Conservation (phyloP, 2,113 vertebrate genomes). For the Etheostoma cragini region DNA sequence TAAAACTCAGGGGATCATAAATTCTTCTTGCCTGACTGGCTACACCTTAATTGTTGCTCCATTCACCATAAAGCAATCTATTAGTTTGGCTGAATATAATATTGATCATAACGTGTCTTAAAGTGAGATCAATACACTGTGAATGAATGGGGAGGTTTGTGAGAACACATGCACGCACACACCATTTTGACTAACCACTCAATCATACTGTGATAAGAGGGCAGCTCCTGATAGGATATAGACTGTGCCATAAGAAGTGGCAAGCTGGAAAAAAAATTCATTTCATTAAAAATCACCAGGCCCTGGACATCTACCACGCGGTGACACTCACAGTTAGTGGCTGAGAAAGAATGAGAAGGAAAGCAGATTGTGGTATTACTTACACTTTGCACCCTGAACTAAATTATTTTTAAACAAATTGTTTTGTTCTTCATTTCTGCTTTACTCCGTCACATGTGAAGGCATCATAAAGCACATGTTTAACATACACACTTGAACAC, state of each 20-base stretch:
- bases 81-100: constrained; percentile 89
- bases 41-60: constrained; percentile 18
- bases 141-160: constrained; percentile 76
- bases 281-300: background rate
- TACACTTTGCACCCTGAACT: background rate
- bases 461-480: background rate
- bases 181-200: constrained; percentile 88
- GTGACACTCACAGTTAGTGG: background rate
- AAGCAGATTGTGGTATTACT: background rate
- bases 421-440: background rate
- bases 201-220: constrained; percentile 76
- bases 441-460: background rate
- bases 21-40: constrained; percentile 22
- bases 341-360: background rate
- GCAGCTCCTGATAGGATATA: constrained; percentile 63
- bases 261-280: background rate
- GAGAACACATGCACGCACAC: constrained; percentile 77
- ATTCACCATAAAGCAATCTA: constrained; percentile 87
- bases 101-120: constrained; percentile 88
- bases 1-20: constrained; percentile 47
- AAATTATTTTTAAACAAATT: constrained; percentile 7
- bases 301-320: constrained; percentile 1
- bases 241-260: constrained; percentile 1
- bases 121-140: constrained; percentile 87
- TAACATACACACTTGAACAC: background rate